These are phyloP conservation scores for Hypotaenidia philippensis DNA, from an alignment of 2,797 vertebrate genomes.

Conservation along the genomic window DNA sequence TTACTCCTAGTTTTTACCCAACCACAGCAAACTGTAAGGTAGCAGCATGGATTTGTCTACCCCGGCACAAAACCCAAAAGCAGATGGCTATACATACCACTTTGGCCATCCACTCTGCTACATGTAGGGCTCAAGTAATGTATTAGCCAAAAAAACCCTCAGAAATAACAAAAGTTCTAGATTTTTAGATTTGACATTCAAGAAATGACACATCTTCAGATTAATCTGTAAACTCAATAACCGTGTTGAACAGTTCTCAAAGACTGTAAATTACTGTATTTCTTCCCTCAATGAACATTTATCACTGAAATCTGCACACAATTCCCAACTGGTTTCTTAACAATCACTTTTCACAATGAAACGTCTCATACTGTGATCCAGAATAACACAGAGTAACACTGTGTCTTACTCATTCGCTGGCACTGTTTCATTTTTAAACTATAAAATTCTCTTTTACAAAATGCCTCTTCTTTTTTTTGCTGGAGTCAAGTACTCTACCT, in stretches of 20 bases:
- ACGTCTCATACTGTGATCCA: background rate
- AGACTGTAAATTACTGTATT: background rate
- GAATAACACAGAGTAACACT: conserved; percentile 11
- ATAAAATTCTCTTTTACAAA: conserved; percentile 29
- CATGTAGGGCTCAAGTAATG: background rate
- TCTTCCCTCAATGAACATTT: conserved; percentile 23
- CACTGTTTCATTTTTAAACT: conserved; percentile 12
- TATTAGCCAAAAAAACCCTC: background rate
- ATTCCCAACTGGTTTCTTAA: conserved; percentile 46
- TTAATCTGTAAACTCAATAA: conserved; percentile 3
- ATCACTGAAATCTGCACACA: conserved; percentile 22
- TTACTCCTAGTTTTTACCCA: background rate
- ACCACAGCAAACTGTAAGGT: background rate
- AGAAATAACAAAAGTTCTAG: background rate
- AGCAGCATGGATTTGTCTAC: background rate
- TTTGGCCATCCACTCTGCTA: background rate
- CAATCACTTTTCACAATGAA: conserved; percentile 49
- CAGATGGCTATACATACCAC: background rate
- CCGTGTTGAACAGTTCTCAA: background rate
- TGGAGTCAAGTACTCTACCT: conserved; percentile 9
- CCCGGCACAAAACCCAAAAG: background rate
- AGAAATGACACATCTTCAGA: background rate
- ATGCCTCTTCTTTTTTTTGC: background rate
- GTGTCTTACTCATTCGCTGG: conserved; percentile 44
- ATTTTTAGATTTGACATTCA: background rate